These are phyloP conservation scores for Tragelaphus buxtoni DNA, from an alignment of 2,113 vertebrate species.

Conservation along the genomic window DNA sequence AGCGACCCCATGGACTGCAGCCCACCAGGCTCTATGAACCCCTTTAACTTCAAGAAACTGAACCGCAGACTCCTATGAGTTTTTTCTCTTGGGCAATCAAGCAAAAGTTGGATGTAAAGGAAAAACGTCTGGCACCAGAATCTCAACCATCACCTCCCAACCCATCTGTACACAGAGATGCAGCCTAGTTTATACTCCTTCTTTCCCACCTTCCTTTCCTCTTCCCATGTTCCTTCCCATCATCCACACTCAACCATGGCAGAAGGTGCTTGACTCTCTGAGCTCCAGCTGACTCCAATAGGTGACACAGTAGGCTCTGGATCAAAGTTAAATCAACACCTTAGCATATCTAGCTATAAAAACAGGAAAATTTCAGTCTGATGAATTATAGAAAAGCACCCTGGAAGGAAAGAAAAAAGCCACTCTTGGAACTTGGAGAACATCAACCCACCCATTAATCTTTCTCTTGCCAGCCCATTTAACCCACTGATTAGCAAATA, in stretches of 20 bases:
- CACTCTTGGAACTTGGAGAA: not conserved
- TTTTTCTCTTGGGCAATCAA: not conserved
- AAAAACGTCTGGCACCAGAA: not conserved
- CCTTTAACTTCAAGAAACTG: not conserved
- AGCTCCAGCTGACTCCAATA: too few relatives aligned
- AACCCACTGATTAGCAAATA: not conserved
- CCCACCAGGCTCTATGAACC: not conserved
- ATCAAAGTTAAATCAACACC: not conserved
- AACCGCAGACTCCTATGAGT: not conserved
- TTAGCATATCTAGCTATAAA: not conserved
- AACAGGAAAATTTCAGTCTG: not conserved
- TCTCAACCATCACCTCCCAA: not conserved
- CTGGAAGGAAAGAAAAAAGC: not conserved
- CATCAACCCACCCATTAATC: not conserved
- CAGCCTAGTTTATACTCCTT: not conserved
- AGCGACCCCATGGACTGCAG: too few relatives aligned
- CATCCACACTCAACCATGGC: not conserved
- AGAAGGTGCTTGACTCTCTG: not conserved
- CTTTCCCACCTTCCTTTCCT: not conserved
- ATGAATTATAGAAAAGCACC: not conserved
- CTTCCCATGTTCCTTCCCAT: accelerated
- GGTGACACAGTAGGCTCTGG: accelerated
- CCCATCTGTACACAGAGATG: not conserved
- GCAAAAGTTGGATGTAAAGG: not conserved
- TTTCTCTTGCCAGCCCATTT: not conserved